These are phyloP conservation scores for Aplochiton taeniatus DNA, from an alignment of 2,797 vertebrate genomes.

Conservation along the genomic window DNA sequence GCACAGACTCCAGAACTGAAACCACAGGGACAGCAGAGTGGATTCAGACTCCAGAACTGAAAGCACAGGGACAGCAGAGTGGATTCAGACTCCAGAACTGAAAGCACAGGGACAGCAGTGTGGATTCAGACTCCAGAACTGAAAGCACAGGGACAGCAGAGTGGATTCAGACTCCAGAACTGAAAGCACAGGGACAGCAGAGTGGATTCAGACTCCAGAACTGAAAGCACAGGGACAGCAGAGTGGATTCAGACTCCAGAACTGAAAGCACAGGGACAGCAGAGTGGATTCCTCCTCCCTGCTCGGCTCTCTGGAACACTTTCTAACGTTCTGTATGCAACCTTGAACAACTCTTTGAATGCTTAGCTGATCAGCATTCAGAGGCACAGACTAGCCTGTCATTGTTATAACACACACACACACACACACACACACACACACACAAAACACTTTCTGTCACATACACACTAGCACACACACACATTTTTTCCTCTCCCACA, in stretches of 20 bases:
- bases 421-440: background rate
- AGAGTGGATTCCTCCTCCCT: background rate
- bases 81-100: slow-evolving; percentile 93
- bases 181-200: slow-evolving; percentile 71
- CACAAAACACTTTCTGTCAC: slow-evolving; percentile 6
- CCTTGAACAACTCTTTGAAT: slow-evolving; percentile 2
- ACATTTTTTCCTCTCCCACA: background rate
- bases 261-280: slow-evolving; percentile 80
- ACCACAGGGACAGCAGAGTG: slow-evolving; percentile 52
- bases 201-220: slow-evolving; percentile 87
- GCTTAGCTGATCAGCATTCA: slow-evolving; percentile 66
- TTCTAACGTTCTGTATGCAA: slow-evolving; percentile 49
- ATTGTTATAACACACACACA: background rate
- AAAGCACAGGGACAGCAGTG: slow-evolving; percentile 59
- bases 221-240: slow-evolving; percentile 76
- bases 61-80: slow-evolving; percentile 58
- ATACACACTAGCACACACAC: slow-evolving; percentile 1
- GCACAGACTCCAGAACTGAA: slow-evolving; percentile 98
- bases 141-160: slow-evolving; percentile 63
- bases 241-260: slow-evolving; percentile 85
- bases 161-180: slow-evolving; percentile 90
- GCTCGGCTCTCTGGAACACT: slow-evolving; percentile 30
- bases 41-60: slow-evolving; percentile 89
- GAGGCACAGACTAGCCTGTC: slow-evolving; percentile 36
- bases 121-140: slow-evolving; percentile 92